Conservation (phyloP, 2,797 vertebrate genomes). For the Malurus splendens region DNA sequence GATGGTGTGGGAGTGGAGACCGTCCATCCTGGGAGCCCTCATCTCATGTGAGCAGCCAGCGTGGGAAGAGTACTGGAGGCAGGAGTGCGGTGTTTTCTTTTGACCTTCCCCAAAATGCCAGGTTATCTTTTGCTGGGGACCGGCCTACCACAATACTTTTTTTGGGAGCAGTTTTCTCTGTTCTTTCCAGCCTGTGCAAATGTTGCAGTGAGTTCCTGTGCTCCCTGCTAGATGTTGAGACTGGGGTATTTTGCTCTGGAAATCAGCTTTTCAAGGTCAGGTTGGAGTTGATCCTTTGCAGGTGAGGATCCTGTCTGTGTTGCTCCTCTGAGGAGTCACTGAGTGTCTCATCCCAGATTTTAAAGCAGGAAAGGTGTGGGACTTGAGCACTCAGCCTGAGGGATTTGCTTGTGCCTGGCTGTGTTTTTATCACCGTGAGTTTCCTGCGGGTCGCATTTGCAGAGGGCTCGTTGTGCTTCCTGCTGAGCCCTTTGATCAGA, state of each 20-base stretch:
- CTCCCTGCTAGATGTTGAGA: not conserved
- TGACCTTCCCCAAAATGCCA: not conserved
- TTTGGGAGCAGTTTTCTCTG: not conserved
- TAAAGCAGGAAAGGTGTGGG: not conserved
- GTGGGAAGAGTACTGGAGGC: not conserved
- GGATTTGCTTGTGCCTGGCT: not conserved
- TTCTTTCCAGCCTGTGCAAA: not conserved
- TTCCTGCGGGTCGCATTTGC: not conserved
- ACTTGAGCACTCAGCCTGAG: not conserved
- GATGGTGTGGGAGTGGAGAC: not conserved
- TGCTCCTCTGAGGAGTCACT: accelerated
- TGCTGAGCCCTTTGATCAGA: constrained; percentile 22
- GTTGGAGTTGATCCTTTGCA: not conserved
- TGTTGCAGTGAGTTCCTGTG: not conserved
- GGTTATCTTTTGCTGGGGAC: not conserved
- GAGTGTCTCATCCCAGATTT: not conserved
- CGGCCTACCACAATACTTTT: not conserved
- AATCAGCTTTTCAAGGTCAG: not conserved
- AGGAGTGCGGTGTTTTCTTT: not conserved
- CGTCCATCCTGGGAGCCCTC: not conserved
- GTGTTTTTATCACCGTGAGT: not conserved
- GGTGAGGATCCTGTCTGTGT: not conserved
- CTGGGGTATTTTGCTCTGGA: not conserved
- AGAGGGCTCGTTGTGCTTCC: not conserved
- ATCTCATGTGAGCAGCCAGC: accelerated